These are phyloP conservation scores for Luperina nickerlii DNA, from an alignment of 2,888 invertebrate genomes.

Conservation along the genomic window DNA sequence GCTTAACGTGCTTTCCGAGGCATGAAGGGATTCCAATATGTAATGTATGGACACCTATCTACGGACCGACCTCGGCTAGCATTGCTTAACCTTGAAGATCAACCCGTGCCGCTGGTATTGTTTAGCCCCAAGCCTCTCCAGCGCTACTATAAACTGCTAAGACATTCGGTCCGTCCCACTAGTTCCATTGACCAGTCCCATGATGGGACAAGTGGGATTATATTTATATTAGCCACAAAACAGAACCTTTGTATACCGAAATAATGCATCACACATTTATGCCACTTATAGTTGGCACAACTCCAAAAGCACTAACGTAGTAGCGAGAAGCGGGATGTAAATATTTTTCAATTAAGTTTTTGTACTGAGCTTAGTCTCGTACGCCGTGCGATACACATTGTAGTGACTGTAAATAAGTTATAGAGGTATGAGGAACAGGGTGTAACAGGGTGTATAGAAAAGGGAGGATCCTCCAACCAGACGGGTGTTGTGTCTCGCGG, in stretches of 20 bases:
- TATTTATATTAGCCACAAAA: constrained; percentile 10
- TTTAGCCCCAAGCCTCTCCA: not conserved
- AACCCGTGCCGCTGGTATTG: not conserved
- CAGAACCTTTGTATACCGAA: constrained; percentile 17
- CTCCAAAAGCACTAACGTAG: constrained; percentile 41
- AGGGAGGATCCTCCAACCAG: no score
- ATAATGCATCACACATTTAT: constrained; percentile 58
- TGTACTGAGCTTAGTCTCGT: not conserved
- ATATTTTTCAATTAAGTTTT: constrained; percentile 63
- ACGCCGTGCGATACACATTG: not conserved
- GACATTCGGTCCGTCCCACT: not conserved
- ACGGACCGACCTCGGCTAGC: not conserved
- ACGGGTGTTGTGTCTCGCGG: no score
- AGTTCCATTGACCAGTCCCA: no score
- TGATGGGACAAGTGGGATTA: no score
- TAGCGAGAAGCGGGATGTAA: constrained; percentile 44
- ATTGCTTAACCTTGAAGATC: not conserved
- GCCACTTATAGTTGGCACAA: constrained; percentile 62
- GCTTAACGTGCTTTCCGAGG: not conserved
- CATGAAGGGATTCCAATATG: not conserved
- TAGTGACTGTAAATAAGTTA: constrained; percentile 35
- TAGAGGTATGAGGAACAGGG: no score
- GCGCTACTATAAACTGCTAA: not conserved
- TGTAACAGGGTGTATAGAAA: no score
- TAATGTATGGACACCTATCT: not conserved